These are phyloP conservation scores for Nesidiocoris tenuis DNA, from an alignment of 2,888 invertebrate genomes.

Conservation along the genomic window DNA sequence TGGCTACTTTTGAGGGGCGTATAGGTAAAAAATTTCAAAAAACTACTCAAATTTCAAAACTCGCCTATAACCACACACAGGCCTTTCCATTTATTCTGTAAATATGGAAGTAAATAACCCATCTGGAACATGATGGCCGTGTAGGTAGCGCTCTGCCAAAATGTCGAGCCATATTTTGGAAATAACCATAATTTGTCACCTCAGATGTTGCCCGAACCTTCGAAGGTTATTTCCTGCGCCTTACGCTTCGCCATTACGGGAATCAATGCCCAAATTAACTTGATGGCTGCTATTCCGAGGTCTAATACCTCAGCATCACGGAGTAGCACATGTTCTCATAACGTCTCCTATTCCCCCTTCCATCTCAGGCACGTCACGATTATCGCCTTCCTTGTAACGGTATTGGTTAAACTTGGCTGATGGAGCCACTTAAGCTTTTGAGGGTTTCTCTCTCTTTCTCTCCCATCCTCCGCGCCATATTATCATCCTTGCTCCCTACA, in stretches of 20 bases:
- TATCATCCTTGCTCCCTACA: constrained; percentile 12
- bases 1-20: too few relatives aligned
- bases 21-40: too few relatives aligned
- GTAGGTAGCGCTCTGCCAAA: too few relatives aligned
- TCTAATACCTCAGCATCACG: not conserved
- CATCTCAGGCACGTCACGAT: not conserved
- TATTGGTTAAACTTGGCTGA: constrained; percentile 40
- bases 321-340: not conserved
- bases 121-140: too few relatives aligned
- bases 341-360: not conserved
- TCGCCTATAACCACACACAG: too few relatives aligned
- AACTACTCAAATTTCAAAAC: too few relatives aligned
- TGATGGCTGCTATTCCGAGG: not conserved
- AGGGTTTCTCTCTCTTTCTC: constrained; percentile 17
- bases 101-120: too few relatives aligned
- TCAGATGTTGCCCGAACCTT: not conserved
- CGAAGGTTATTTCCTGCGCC: too few relatives aligned
- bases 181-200: not conserved
- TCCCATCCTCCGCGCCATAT: constrained; percentile 6
- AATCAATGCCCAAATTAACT: not conserved
- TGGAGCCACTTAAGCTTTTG: constrained; percentile 29
- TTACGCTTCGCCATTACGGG: not conserved
- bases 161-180: too few relatives aligned
- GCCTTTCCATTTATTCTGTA: too few relatives aligned
- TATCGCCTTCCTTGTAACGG: not conserved